phyloP scores from a whole-genome alignment of 2,888 invertebrate species.

The Mechanitis mazaeus region DNA sequence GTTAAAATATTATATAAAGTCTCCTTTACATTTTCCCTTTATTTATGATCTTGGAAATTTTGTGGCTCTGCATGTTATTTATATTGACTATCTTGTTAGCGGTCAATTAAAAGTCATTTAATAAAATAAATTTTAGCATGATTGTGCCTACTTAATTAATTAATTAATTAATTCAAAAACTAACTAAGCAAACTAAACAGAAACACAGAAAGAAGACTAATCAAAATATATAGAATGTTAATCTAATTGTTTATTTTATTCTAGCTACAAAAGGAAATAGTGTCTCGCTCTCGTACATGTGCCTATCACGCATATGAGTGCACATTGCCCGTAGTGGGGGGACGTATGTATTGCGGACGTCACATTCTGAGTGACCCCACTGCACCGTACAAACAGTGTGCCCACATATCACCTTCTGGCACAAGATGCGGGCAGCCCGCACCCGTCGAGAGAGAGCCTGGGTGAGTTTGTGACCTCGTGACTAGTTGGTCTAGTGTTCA shows the following conservation, averaged over 20 bases:
- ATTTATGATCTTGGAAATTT: too few species aligned
- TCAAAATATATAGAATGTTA: too few species aligned
- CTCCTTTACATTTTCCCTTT: too few species aligned
- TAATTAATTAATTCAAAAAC: too few species aligned
- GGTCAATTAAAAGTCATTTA: too few species aligned
- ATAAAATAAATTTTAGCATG: too few species aligned
- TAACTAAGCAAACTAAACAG: too few species aligned
- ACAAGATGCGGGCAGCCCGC: slow-evolving; percentile 88
- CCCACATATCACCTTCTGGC: slow-evolving; percentile 79
- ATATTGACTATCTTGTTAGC: too few species aligned
- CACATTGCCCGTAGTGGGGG: slow-evolving; percentile 80
- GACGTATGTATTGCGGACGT: slow-evolving; percentile 85
- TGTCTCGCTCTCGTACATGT: slow-evolving; percentile 78
- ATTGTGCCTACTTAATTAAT: too few species aligned
- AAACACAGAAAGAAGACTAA: too few species aligned
- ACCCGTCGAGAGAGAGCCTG: slow-evolving; percentile 59
- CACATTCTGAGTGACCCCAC: slow-evolving; percentile 89
- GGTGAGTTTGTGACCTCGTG: slow-evolving; percentile 37
- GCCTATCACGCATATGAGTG: slow-evolving; percentile 81
- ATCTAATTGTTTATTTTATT: slow-evolving; percentile 19
- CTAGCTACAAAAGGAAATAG: slow-evolving; percentile 79
- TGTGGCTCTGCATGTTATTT: too few species aligned
- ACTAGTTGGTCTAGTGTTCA: background rate
- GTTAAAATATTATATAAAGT: too few species aligned
- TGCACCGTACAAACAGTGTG: slow-evolving; percentile 91